Evolutionary conservation across 2,797 vertebrate genomes (phyloP).

Genomic region (Tolypeutes matacus): DNA sequence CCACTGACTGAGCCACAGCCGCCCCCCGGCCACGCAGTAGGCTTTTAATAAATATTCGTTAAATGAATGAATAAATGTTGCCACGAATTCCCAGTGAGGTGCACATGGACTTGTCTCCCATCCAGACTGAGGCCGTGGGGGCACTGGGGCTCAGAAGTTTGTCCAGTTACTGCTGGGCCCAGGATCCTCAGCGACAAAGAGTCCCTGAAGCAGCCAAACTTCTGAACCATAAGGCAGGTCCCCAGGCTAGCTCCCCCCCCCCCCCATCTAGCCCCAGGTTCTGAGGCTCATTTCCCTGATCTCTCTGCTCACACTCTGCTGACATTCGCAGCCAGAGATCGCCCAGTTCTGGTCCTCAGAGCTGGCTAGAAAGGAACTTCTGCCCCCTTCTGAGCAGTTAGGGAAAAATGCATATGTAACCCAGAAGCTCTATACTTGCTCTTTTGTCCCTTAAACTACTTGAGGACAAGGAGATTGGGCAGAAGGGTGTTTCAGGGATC

Average conservation of each 20-base stretch:
- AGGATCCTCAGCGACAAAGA: background rate
- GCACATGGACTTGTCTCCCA: background rate
- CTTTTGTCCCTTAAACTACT: background rate
- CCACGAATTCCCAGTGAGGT: background rate
- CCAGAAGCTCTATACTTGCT: background rate
- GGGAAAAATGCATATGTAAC: background rate
- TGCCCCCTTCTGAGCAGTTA: constrained; percentile 64
- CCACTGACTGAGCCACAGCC: too few species aligned
- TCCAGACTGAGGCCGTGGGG: background rate
- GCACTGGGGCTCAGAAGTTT: background rate
- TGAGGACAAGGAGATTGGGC: background rate
- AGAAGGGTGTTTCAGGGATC: background rate
- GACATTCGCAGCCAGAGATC: background rate
- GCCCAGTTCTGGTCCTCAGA: background rate
- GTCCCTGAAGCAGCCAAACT: background rate
- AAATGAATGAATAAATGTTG: background rate
- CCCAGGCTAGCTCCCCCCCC: background rate
- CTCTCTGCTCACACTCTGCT: background rate
- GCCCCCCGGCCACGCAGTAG: too few species aligned
- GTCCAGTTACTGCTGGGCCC: background rate
- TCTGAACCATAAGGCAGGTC: background rate
- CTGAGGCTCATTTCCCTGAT: background rate
- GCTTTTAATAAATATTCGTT: background rate
- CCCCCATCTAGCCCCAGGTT: background rate
- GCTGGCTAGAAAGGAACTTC: constrained; percentile 8